Percentiles rank a stretch among this genome's conserved stretches.
These are phyloP conservation scores for Cyclophora punctaria DNA, from an alignment of 2,888 invertebrate species.

Conservation along the genomic window DNA sequence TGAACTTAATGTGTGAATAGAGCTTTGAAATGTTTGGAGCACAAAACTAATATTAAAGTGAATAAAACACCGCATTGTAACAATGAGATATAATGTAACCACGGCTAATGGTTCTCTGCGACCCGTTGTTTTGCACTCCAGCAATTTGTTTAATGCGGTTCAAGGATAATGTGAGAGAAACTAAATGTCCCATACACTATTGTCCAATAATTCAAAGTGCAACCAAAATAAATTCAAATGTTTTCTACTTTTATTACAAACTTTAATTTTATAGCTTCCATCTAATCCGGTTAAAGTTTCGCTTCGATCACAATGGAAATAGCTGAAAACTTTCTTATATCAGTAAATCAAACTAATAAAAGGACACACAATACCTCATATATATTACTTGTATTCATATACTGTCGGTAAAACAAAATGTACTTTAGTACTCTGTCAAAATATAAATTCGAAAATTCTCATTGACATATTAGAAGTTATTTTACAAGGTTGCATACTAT, in stretches of 20 bases:
- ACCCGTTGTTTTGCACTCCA: constrained; percentile 10
- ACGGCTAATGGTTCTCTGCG: constrained; percentile 3
- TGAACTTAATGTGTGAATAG: too few species aligned
- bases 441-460: too few species aligned
- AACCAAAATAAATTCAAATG: too few species aligned
- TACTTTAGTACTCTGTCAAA: too few species aligned
- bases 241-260: too few species aligned
- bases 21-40: background rate
- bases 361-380: too few species aligned
- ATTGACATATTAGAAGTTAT: background rate
- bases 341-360: background rate
- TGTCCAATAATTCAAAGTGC: too few species aligned
- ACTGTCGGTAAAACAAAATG: too few species aligned
- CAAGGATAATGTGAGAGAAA: constrained; percentile 3
- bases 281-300: too few species aligned
- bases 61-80: too few species aligned
- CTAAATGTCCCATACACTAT: background rate
- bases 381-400: too few species aligned
- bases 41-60: background rate
- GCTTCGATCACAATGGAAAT: background rate
- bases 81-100: background rate
- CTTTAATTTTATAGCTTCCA: too few species aligned
- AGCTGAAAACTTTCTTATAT: background rate
- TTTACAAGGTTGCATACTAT: background rate
- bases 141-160: constrained; percentile 10